Base-by-base conservation (phyloP, 2,797 vertebrate genomes). In the Oreonectes daqikongensis region DNA sequence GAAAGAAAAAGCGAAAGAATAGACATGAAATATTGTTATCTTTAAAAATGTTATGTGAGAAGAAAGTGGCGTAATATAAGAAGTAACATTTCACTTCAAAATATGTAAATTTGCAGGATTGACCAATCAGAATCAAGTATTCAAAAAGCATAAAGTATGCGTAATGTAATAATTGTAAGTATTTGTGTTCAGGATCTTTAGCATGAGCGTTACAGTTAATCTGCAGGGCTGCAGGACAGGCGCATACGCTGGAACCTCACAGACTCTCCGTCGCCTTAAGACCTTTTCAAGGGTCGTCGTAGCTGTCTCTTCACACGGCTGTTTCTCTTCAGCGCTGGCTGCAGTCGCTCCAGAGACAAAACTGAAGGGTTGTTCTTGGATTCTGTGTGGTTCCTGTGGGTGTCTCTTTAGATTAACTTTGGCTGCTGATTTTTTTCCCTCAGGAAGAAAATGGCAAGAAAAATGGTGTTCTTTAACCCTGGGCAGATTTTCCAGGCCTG, bases 341-440 rank as follows among this genome's bases (percentile, higher is more conserved):
- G 48, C 70, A 68, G 63, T 38, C 77, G 48, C 70, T 78, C 70
- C 71, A 80, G 74, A 76, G 82, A 75, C 82, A 81, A 80, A 82
- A 75, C 69, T 74, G 71, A 82, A 70, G 69, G 70, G 65, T 84
- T 83, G 77, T 80, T 85, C 80, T 63, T 79, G 81, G 72, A 55
- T 76, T 78, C 69, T 73, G 64, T 73, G 48, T 79, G 71, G 74
- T 79, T 76, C 44, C 59, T 53, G 69, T 80, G 77, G 75, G 44
- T 70, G 83, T 85, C 84, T 84, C 74, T 78, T 84, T 77, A 77
- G 78, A 88, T 85, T 83, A 86, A 77, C 75, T 77, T 68, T 52
- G 71, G 40, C 80, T 57, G 69, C 82, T 83, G 72, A 79, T 68
- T 66, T 80, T 79, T 75, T 82, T 78, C 69, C 68, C 69, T 67